Base-by-base conservation (phyloP, 2,888 invertebrate genomes). In the Stratiomys singularior region DNA sequence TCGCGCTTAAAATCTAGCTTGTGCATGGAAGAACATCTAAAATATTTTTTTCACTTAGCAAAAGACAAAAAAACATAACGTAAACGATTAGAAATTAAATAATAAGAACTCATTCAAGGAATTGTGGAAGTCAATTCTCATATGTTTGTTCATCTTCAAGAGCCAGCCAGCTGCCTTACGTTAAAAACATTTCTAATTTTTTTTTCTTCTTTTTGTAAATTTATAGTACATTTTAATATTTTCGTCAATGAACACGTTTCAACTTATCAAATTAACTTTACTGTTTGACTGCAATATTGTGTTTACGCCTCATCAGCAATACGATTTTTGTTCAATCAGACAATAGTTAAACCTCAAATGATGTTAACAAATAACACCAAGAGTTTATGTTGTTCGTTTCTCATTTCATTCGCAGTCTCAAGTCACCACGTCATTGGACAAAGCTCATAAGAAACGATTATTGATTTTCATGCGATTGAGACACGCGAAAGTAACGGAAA, bases 11-110 rank as follows among this genome's bases (percentile, higher is more conserved):
- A 60, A 27, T 30, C 74, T 74, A 74, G 21, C 74, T 74, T 74
- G 74, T 74, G 74, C 74, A 74, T 74, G 74, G 74, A 74, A 74
- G 74, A 74, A 60, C 74, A 58, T 74, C 44, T 74, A 58, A 47
- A 15, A 47, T 27, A 47, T 23, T 37, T 37, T 30, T 27, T n/a
- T n/a, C 28, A 18, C 15, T n/a, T n/a, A 64, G 25, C 25, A 3
- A 52, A 28, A 64, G 21, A 23, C 7, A 25, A 1, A 27, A 71
- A 47, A 25, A 71, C 5, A 28, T 27, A 71, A 67, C 1, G 27
- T 15, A 46, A 52, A 72, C 25, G 5, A 56, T 27, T 72, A 72
- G 46, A 27, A 72, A 52, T 52, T 23, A 69, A 13, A 69, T 44
- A 30, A 28, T 27, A 72, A 52, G 27, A 72, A 28, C 56, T 28